Conservation (phyloP, 1,140 invertebrate species). For the Mycetomoellerius zeteki region DNA sequence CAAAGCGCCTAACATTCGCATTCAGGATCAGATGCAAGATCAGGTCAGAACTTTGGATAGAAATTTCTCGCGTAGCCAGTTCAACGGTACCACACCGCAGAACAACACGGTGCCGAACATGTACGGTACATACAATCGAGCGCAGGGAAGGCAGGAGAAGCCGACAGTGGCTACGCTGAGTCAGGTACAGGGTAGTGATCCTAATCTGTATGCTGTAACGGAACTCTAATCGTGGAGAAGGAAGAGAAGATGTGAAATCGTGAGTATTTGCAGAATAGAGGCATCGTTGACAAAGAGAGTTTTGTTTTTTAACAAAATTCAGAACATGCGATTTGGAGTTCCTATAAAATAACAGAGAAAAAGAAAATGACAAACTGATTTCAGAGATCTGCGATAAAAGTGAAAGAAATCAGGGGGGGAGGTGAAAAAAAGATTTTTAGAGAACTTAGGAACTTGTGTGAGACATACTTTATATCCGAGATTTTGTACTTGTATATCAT, state of each 20-base stretch:
- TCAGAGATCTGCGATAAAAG: slow-evolving; percentile 52
- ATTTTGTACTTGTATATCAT: slow-evolving; percentile 82
- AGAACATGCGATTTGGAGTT: slow-evolving; percentile 42
- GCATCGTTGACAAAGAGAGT: not conserved
- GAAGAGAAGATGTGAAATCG: not conserved
- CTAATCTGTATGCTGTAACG: slow-evolving; percentile 86
- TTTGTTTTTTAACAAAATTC: slow-evolving; percentile 11
- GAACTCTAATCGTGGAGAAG: slow-evolving; percentile 80
- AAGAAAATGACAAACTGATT: slow-evolving; percentile 31
- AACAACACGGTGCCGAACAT: slow-evolving; percentile 85
- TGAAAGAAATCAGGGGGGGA: slow-evolving; percentile 22
- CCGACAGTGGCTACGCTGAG: slow-evolving; percentile 83
- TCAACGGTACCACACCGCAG: slow-evolving; percentile 78
- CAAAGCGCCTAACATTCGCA: slow-evolving; percentile 83
- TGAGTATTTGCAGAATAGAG: slow-evolving; percentile 19
- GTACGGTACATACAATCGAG: slow-evolving; percentile 86
- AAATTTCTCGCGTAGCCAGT: slow-evolving; percentile 84
- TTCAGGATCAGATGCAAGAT: slow-evolving; percentile 85
- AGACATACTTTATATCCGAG: slow-evolving; percentile 62
- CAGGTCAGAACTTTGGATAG: slow-evolving; percentile 85
- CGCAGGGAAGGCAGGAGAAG: slow-evolving; percentile 84
- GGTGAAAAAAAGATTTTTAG: slow-evolving; percentile 10
- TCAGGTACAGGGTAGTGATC: slow-evolving; percentile 86
- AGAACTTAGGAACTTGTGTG: slow-evolving; percentile 64
- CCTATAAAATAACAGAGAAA: slow-evolving; percentile 1